Percentiles rank a stretch among this genome's conserved stretches.
phyloP scores from a whole-genome alignment of 1,140 invertebrate species.

The Stegodyphus mimosarum region DNA sequence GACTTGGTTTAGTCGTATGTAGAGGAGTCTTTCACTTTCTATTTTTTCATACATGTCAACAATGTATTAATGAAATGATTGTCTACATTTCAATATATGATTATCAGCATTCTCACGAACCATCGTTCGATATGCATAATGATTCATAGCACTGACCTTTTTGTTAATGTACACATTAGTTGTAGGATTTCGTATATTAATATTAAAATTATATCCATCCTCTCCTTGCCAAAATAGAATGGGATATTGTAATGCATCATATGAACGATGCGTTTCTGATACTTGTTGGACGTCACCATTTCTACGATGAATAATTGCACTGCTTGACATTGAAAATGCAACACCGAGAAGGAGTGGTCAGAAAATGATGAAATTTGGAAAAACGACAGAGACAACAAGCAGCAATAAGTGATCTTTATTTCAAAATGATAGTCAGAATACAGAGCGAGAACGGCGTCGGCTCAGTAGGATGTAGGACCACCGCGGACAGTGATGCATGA shows the following conservation, averaged over 20 bases:
- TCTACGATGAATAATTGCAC: constrained; percentile 4
- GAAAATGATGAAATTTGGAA: too few species aligned
- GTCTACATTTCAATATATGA: constrained; percentile 14
- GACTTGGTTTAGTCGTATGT: constrained; percentile 52
- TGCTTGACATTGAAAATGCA: too few species aligned
- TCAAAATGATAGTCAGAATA: too few species aligned
- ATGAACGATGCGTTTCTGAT: constrained; percentile 40
- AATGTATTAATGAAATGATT: constrained; percentile 14
- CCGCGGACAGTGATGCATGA: too few species aligned
- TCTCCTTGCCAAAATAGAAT: constrained; percentile 60
- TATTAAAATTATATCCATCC: constrained; percentile 59
- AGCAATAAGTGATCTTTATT: too few species aligned
- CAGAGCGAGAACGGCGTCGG: too few species aligned
- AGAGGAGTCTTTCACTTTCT: constrained; percentile 34
- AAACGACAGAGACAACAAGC: too few species aligned
- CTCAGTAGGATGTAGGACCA: too few species aligned
- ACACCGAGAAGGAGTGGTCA: too few species aligned
- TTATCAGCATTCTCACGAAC: constrained; percentile 5
- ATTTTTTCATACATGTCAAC: constrained; percentile 54
- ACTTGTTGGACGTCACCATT: constrained; percentile 1
- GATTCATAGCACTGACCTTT: constrained; percentile 1
- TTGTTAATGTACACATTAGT: constrained; percentile 5
- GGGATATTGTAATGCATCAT: constrained; percentile 62
- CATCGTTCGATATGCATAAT: background rate
- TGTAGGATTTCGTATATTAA: constrained; percentile 15